phyloP scores from a whole-genome alignment of 2,113 vertebrate species.

The Ameiurus melas region DNA sequence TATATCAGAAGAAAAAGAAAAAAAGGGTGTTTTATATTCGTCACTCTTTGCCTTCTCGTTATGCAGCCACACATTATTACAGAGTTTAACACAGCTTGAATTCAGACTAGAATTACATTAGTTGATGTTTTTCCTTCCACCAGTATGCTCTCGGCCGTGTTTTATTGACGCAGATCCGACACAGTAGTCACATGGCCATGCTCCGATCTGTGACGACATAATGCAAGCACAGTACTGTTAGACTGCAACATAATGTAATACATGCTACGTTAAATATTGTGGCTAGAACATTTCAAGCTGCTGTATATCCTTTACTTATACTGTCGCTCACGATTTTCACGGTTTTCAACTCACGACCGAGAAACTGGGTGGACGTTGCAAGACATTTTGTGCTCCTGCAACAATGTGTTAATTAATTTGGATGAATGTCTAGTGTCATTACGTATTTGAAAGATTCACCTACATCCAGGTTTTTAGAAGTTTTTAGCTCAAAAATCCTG shows the following conservation, averaged over 20 bases:
- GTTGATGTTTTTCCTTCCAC: background rate
- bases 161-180: background rate
- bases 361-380: background rate
- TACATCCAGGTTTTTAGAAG: too few relatives aligned
- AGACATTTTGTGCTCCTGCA: background rate
- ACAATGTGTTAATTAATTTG: background rate
- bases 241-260: background rate
- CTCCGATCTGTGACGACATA: background rate
- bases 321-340: background rate
- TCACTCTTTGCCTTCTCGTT: background rate
- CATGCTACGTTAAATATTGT: background rate
- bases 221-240: background rate
- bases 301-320: background rate
- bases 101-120: background rate
- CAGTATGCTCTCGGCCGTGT: background rate
- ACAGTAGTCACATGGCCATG: background rate
- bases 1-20: background rate
- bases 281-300: background rate
- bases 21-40: too few relatives aligned
- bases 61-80: background rate
- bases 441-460: too few relatives aligned
- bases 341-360: background rate
- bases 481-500: too few relatives aligned
- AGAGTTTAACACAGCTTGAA: background rate
- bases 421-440: background rate